Percentiles rank a stretch among this genome's conserved stretches.
Evolutionary conservation across 1,140 invertebrate species (phyloP).

Genomic region (Lucilia sericata): DNA sequence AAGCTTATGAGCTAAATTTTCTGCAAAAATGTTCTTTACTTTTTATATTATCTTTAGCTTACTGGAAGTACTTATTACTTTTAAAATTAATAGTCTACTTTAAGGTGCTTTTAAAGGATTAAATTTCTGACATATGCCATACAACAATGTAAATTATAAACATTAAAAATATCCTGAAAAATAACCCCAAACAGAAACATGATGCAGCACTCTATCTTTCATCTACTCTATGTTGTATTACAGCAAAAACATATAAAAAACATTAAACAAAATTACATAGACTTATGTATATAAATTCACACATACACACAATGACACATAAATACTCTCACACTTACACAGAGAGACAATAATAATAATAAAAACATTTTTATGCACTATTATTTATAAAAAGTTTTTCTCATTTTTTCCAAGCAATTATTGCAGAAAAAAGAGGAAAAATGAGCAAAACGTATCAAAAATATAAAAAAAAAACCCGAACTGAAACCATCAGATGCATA

Average conservation of each 20-base stretch:
- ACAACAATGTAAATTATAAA: not conserved
- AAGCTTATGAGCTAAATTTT: no score
- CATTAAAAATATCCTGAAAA: not conserved
- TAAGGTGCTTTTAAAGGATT: conserved; percentile 9
- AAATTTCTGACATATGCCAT: not conserved
- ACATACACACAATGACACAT: not conserved
- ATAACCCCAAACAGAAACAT: not conserved
- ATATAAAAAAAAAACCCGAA: not conserved
- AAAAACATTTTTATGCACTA: conserved; percentile 13
- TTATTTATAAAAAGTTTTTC: not conserved
- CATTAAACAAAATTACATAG: conserved; percentile 3
- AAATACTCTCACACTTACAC: not conserved
- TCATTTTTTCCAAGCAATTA: not conserved
- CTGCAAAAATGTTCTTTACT: no score
- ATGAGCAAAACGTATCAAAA: not conserved
- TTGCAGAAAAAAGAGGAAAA: not conserved
- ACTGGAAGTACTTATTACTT: not conserved
- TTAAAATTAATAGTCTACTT: not conserved
- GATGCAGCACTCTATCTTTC: not conserved
- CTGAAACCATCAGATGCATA: not conserved
- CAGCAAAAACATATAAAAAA: not conserved
- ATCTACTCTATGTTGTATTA: not conserved
- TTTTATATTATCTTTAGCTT: no score
- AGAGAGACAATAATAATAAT: not conserved
- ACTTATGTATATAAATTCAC: not conserved